These are phyloP conservation scores for Tursiops truncatus DNA, from an alignment of 2,113 vertebrate species.

Conservation along the genomic window DNA sequence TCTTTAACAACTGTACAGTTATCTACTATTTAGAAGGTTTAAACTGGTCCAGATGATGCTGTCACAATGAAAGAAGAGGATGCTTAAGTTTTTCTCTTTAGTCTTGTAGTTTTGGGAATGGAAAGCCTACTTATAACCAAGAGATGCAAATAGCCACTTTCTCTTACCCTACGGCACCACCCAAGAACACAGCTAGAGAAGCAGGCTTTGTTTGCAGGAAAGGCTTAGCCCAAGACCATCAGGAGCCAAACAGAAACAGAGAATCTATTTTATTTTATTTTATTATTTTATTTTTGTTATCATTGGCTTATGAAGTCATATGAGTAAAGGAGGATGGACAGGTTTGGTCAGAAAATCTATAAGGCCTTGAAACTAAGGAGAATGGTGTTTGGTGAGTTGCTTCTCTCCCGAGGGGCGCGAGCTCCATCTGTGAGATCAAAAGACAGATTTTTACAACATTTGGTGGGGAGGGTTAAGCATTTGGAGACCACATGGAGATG, in stretches of 20 bases:
- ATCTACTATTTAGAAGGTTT: not conserved
- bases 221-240: not conserved
- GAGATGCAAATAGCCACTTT: not conserved
- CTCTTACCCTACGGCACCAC: not conserved
- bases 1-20: not conserved
- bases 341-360: not conserved
- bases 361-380: not conserved
- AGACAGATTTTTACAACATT: constrained; percentile 72
- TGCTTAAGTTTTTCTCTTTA: not conserved
- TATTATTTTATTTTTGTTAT: not conserved
- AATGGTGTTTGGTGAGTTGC: not conserved
- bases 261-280: not conserved
- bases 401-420: not conserved
- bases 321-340: not conserved
- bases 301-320: not conserved
- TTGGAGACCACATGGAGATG: constrained; percentile 56
- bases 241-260: not conserved
- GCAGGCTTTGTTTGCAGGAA: not conserved
- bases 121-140: not conserved
- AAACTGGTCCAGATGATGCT: not conserved
- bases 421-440: constrained; percentile 68
- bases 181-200: not conserved
- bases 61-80: not conserved
- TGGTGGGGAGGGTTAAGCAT: constrained; percentile 49
- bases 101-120: not conserved